Conservation (phyloP, 2,888 invertebrate species). For the Tanypteryx hageni region DNA sequence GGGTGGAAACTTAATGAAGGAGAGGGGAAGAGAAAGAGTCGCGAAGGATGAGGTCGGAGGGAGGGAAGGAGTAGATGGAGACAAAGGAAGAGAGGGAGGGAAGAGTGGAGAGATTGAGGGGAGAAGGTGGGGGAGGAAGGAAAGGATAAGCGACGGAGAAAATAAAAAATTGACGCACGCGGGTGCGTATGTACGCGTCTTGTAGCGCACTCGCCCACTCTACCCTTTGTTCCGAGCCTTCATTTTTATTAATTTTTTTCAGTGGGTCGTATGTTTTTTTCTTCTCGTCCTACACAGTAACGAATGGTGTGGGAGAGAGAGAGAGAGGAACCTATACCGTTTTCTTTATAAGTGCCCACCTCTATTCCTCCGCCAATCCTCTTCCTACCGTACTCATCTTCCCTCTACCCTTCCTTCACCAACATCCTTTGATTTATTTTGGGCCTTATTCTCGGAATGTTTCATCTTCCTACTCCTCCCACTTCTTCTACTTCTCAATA, state of each 20-base stretch:
- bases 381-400: not conserved
- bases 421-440: constrained; percentile 11
- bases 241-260: not conserved
- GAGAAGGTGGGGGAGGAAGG: not conserved
- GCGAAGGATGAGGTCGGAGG: constrained; percentile 25
- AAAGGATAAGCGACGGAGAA: not conserved
- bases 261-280: not conserved
- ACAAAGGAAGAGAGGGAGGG: not conserved
- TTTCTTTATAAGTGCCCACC: not conserved
- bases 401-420: not conserved
- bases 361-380: constrained; percentile 4
- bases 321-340: not conserved
- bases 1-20: constrained; percentile 64
- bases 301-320: not conserved
- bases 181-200: not conserved
- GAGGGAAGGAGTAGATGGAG: not conserved
- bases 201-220: not conserved
- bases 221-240: not conserved
- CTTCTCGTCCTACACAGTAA: not conserved
- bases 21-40: constrained; percentile 33
- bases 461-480: not conserved
- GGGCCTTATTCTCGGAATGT: not conserved
- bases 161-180: not conserved
- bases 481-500: not conserved
- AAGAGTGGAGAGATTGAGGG: constrained; percentile 29